These are phyloP conservation scores for Micrasema minimum DNA, from an alignment of 1,140 invertebrate species.

Conservation along the genomic window DNA sequence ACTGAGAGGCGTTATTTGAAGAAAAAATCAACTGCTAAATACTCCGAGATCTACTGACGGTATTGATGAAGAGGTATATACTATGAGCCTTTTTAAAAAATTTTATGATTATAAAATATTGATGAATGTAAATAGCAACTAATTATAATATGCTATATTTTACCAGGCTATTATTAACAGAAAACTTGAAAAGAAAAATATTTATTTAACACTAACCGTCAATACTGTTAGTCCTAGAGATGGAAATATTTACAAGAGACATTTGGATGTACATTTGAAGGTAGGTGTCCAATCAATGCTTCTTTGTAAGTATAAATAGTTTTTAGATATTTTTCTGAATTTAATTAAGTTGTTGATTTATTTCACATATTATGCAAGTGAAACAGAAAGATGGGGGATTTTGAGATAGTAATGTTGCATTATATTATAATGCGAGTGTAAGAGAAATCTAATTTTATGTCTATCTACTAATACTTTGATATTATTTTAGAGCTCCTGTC, in stretches of 20 bases:
- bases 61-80: not conserved
- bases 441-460: too few species aligned
- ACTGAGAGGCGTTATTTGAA: conserved; percentile 23
- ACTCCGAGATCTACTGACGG: too few species aligned
- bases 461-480: too few species aligned
- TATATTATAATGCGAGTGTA: too few species aligned
- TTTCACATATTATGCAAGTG: too few species aligned
- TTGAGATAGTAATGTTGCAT: too few species aligned
- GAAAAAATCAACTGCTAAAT: not conserved
- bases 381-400: too few species aligned
- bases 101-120: not conserved
- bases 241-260: not conserved
- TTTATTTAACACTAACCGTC: conserved; percentile 14
- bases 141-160: not conserved
- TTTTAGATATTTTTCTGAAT: too few species aligned
- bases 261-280: conserved; percentile 2
- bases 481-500: conserved; percentile 1
- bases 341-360: too few species aligned
- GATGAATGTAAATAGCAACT: too few species aligned
- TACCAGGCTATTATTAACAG: conserved; percentile 7
- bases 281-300: too few species aligned
- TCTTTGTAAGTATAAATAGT: too few species aligned
- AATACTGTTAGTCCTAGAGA: conserved; percentile 12
- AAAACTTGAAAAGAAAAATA: conserved; percentile 13
- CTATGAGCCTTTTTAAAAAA: not conserved